Base-by-base conservation (phyloP, 2,797 vertebrate genomes). In the Anguilla anguilla region DNA sequence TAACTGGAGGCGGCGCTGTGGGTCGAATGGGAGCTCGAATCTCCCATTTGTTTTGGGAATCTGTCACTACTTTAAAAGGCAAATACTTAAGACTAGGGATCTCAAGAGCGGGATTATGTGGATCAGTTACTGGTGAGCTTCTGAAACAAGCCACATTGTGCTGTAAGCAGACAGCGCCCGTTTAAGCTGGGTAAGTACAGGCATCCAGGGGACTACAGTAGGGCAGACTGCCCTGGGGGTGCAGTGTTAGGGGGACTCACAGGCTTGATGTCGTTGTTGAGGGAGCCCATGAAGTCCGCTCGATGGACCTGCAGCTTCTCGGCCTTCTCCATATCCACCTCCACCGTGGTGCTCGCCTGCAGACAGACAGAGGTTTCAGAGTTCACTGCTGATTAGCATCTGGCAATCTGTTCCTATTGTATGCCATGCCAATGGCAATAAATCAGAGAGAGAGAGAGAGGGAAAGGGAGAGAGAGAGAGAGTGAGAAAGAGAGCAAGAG, bases 261-360 rank as follows among this genome's bases (percentile, higher is more conserved):
- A 1, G 98, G 98, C 93, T 99, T 99, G 94, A 99, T 98, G 90
- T 99, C 98, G 1, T 98, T 99, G 85, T 98, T 96, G 94, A 99
- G 89, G n/a, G 98, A 97, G 0, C 95, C 95, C 88, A 97, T 92
- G 94, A 99, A 99, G 94, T 99, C 98, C 39, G 93, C 93, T 90
- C 97, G 95, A 88, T 93, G 96, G 92, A 99, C 96, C 87, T 95
- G 96, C 53, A 99, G 96, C 91, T 92, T 96, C 92, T 98, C 97
- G 2, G 97, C 98, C 87, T 97, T 98, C 93, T 98, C 97, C 90
- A 97, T 96, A 91, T 99, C 97, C 39, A 99, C 98, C 93, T 99
- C 98, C 86, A 99, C 97, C 85, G 97, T 98, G 92, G 91, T 96
- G 88, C 93, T 98, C 91, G 97, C 98, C 98, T 99, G 88, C 64